Percentiles rank a stretch among this genome's conserved stretches.
Evolutionary conservation across 2,113 vertebrate species (phyloP).

Genomic region (Chaetura pelagica): DNA sequence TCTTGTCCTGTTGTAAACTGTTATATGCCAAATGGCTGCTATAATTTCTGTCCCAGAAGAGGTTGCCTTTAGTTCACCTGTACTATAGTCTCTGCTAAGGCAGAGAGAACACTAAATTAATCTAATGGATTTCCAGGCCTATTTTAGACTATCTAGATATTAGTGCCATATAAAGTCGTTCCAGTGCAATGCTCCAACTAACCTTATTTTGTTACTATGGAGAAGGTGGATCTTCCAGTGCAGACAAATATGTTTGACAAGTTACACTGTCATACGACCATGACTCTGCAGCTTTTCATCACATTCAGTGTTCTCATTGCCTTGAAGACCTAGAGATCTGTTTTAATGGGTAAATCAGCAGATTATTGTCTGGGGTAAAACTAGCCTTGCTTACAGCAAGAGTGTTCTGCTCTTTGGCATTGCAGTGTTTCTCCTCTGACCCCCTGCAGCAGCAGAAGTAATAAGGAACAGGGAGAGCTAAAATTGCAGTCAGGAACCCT

Average conservation of each 20-base stretch:
- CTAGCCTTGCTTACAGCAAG: not conserved
- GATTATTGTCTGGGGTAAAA: not conserved
- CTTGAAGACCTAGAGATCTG: not conserved
- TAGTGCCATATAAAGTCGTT: not conserved
- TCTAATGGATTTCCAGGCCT: not conserved
- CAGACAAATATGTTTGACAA: not conserved
- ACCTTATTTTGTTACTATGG: not conserved
- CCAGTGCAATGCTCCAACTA: not conserved
- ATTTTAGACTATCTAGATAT: not conserved
- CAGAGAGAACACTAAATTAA: not conserved
- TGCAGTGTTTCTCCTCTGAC: not conserved
- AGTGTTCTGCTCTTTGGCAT: not conserved
- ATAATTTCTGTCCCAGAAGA: not conserved
- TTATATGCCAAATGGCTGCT: not conserved
- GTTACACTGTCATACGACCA: not conserved
- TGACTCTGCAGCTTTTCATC: not conserved
- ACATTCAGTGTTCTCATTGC: not conserved
- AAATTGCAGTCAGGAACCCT: not conserved
- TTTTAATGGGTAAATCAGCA: not conserved
- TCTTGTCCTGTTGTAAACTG: not conserved
- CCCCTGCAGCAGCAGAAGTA: not conserved
- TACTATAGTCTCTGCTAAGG: not conserved
- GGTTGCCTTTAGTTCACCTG: not conserved
- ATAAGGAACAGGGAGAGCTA: not conserved
- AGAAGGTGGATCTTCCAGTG: not conserved